phyloP scores from a whole-genome alignment of 2,888 invertebrate species.

The Oscheius onirici region DNA sequence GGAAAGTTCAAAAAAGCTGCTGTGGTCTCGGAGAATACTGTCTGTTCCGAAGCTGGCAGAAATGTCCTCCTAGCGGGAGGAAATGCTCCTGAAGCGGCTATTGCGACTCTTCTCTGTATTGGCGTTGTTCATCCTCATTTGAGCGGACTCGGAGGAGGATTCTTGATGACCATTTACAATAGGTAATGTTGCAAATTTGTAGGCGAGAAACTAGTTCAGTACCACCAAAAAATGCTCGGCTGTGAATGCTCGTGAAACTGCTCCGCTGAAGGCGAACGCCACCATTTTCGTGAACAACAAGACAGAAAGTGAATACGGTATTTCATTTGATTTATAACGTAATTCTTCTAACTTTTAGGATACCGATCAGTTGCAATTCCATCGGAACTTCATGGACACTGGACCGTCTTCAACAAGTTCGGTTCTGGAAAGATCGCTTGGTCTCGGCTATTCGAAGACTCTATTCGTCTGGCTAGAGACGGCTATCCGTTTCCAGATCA shows the following conservation, averaged over 20 bases:
- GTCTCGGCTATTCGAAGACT: conserved; percentile 39
- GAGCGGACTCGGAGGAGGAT: conserved; percentile 44
- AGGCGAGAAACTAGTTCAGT: conserved; percentile 27
- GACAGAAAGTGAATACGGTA: not conserved
- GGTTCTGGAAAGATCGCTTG: conserved; percentile 42
- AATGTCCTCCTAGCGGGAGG: conserved; percentile 39
- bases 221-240: conserved; percentile 55
- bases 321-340: not conserved
- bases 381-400: conserved; percentile 40
- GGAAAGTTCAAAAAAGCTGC: conserved; percentile 50
- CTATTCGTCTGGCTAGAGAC: conserved; percentile 29
- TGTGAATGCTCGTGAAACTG: conserved; percentile 74
- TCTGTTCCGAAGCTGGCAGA: conserved; percentile 61
- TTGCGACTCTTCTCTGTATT: conserved; percentile 45
- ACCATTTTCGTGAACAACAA: conserved; percentile 51
- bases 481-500: conserved; percentile 15
- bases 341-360: conserved; percentile 25
- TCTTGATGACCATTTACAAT: conserved; percentile 40
- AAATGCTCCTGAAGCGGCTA: conserved; percentile 43
- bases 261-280: conserved; percentile 76
- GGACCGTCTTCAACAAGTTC: conserved; percentile 43
- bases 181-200: conserved; percentile 31
- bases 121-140: conserved; percentile 46
- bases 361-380: conserved; percentile 47
- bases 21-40: conserved; percentile 67